Percentiles rank a stretch among this genome's conserved stretches.
Evolutionary conservation across 2,888 invertebrate genomes (phyloP).

Genomic region (Orthosia cruda): DNA sequence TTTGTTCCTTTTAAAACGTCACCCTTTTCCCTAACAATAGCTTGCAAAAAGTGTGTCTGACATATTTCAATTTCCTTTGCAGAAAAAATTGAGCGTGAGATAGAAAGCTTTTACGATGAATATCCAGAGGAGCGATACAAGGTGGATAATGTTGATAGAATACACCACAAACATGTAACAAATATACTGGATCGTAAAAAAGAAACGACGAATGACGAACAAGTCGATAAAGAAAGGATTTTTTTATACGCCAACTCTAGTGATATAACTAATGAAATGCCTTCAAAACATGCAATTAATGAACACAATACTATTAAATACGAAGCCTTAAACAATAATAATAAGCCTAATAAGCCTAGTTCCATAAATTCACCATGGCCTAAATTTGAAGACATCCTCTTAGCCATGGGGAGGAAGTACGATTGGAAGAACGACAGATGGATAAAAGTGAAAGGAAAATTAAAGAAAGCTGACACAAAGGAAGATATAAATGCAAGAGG

Average conservation of each 20-base stretch:
- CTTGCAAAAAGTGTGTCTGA: conserved; percentile 65
- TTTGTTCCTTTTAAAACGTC: conserved; percentile 52
- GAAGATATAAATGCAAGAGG: conserved; percentile 57
- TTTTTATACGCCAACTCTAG: conserved; percentile 50
- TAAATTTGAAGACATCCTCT: conserved; percentile 86
- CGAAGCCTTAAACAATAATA: conserved; percentile 46
- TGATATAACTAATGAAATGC: conserved; percentile 55
- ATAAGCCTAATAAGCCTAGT: conserved; percentile 46
- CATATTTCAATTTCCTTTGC: conserved; percentile 75
- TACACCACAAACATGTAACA: conserved; percentile 74
- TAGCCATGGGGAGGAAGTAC: conserved; percentile 85
- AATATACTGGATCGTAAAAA: conserved; percentile 71
- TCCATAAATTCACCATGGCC: conserved; percentile 78
- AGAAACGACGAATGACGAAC: conserved; percentile 65
- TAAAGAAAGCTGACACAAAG: conserved; percentile 63
- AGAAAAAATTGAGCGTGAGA: conserved; percentile 86
- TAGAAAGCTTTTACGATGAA: conserved; percentile 85
- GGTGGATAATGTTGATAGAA: conserved; percentile 76
- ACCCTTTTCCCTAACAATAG: conserved; percentile 52
- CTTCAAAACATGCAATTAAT: conserved; percentile 32
- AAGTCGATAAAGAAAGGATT: conserved; percentile 65
- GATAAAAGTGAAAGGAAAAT: conserved; percentile 87
- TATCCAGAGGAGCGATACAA: conserved; percentile 79
- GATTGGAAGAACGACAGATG: conserved; percentile 90
- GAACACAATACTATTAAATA: conserved; percentile 38